Evolutionary conservation across 2,888 invertebrate genomes (phyloP).

Genomic region (Gymnocheta viridis): DNA sequence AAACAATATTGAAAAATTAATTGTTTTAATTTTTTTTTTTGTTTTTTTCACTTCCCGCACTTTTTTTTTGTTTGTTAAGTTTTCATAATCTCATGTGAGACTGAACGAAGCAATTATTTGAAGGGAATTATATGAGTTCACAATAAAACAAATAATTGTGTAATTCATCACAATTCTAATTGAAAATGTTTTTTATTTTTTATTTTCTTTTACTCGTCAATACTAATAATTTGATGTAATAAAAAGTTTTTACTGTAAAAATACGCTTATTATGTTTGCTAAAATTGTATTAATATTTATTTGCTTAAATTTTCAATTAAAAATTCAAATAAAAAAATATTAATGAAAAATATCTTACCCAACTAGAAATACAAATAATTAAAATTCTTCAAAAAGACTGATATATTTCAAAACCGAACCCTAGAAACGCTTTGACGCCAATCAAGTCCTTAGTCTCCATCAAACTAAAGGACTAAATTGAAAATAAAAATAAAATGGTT

Average conservation of each 20-base stretch:
- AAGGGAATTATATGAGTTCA: conserved; percentile 13
- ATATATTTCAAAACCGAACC: not conserved
- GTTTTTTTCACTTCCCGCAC: not conserved
- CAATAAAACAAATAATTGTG: not conserved
- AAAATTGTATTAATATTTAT: too few species aligned
- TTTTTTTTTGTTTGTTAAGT: not conserved
- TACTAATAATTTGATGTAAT: not conserved
- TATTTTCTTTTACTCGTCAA: not conserved
- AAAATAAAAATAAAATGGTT: conserved; percentile 5
- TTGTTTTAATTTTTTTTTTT: conserved; percentile 8
- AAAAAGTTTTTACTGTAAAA: not conserved
- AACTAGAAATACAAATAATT: too few species aligned
- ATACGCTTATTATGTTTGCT: too few species aligned
- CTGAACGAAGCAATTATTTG: conserved; percentile 35
- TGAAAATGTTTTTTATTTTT: conserved; percentile 15
- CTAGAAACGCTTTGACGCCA: not conserved
- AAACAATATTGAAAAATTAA: conserved; percentile 33
- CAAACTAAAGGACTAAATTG: conserved; percentile 28
- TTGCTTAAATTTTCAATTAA: too few species aligned
- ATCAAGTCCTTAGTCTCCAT: not conserved
- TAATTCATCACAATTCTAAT: conserved; percentile 14
- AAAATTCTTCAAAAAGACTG: not conserved
- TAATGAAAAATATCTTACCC: too few species aligned
- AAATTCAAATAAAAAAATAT: too few species aligned
- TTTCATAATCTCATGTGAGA: conserved; percentile 42